These are phyloP conservation scores for Enteromius unitaeniatus DNA, from an alignment of 2,797 vertebrate genomes.

Conservation along the genomic window DNA sequence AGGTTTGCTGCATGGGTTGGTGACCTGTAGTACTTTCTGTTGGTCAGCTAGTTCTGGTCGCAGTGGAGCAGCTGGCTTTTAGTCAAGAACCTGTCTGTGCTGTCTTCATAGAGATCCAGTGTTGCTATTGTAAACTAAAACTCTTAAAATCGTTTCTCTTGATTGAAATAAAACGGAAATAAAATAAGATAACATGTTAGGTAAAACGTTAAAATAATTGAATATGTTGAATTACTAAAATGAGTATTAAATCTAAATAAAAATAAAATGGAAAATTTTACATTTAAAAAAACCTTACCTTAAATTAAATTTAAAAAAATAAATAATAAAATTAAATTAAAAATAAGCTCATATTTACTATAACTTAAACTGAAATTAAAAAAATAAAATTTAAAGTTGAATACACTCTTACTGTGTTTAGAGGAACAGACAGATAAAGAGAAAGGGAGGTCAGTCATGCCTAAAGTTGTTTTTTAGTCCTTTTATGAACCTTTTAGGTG, in stretches of 20 bases:
- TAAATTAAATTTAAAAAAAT: no score
- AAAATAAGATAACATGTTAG: neutral
- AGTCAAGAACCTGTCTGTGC: constrained; percentile 1
- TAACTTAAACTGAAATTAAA: neutral
- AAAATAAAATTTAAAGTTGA: neutral
- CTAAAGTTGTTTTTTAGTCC: constrained; percentile 1
- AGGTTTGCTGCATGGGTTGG: constrained; percentile 30
- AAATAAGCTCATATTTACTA: neutral
- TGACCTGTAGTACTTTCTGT: constrained; percentile 33
- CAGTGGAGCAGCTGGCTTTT: neutral
- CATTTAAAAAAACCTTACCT: no score
- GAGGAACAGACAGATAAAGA: neutral
- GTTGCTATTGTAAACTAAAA: neutral
- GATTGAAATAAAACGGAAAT: constrained; percentile 4
- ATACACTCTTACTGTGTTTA: neutral
- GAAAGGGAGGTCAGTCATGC: neutral
- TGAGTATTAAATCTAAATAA: neutral
- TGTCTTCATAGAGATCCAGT: neutral
- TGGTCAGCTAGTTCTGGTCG: neutral
- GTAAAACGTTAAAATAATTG: neutral
- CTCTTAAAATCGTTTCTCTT: neutral
- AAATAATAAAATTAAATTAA: neutral
- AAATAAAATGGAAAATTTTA: neutral
- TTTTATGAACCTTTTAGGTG: neutral
- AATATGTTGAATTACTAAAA: neutral